A percentile compares a stretch with the other conserved stretches of the same genome.
phyloP scores from a whole-genome alignment of 2,797 vertebrate genomes.

The Paramormyrops hopkinsi region DNA sequence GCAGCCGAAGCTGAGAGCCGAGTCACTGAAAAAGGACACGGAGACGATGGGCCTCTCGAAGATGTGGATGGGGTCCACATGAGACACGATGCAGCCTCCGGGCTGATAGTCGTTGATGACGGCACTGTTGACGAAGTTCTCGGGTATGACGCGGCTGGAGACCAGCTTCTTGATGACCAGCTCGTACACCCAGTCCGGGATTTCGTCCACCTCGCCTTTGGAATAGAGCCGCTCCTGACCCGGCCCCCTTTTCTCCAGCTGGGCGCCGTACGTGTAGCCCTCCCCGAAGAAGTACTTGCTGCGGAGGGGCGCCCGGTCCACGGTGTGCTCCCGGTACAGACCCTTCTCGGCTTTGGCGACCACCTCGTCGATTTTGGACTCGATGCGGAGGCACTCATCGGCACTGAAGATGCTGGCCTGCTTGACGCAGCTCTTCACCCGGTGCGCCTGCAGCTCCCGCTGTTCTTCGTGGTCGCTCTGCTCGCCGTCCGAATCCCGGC shows the following conservation, averaged over 20 bases:
- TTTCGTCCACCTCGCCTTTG: conserved; percentile 87
- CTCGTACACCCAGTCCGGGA: conserved; percentile 90
- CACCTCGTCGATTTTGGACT: conserved; percentile 89
- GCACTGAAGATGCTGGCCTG: conserved; percentile 79
- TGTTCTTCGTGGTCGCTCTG: conserved; percentile 69
- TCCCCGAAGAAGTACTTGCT: conserved; percentile 99
- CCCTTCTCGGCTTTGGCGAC: conserved; percentile 85
- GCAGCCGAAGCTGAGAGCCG: conserved; percentile 95
- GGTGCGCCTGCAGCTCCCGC: conserved; percentile 78
- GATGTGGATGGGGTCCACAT: conserved; percentile 96
- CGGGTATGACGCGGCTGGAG: conserved; percentile 78
- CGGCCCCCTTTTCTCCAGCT: conserved; percentile 88
- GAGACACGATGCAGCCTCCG: conserved; percentile 95
- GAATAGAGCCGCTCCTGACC: conserved; percentile 93
- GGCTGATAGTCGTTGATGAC: conserved; percentile 99
- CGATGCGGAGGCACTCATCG: conserved; percentile 84
- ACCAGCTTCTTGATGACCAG: conserved; percentile 89
- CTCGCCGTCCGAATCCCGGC: conserved; percentile 78
- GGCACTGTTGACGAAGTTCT: conserved; percentile 95
- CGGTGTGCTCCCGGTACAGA: conserved; percentile 89
- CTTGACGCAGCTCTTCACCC: conserved; percentile 80
- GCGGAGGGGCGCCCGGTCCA: conserved; percentile 89
- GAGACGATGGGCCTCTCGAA: conserved; percentile 96
- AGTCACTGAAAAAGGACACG: conserved; percentile 97
- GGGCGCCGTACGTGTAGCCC: conserved; percentile 94